Evolutionary conservation across 53 echinoderm and acorn worm species (phyloP).

Genomic region (Stichopus horrens): DNA sequence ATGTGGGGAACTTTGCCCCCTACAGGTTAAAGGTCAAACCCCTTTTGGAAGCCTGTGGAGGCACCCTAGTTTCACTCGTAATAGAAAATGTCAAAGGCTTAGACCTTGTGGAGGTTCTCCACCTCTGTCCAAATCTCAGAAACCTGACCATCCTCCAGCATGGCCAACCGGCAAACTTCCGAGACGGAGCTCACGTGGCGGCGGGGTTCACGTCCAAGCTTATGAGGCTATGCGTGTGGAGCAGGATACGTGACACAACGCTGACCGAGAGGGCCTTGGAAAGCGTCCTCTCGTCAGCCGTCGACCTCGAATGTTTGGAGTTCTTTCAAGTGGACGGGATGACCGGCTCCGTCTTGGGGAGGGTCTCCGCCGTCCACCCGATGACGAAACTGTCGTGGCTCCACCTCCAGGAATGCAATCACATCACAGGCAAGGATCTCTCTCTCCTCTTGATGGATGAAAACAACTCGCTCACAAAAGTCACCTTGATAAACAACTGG

Average conservation of each 20-base stretch:
- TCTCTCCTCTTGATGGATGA: conserved; percentile 2
- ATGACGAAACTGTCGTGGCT: background rate
- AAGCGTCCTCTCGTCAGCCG: background rate
- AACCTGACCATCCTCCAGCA: conserved; percentile 16
- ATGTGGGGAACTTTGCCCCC: background rate
- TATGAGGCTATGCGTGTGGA: conserved; percentile 23
- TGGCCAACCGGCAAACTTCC: background rate
- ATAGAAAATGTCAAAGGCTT: conserved; percentile 8
- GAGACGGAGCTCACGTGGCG: background rate
- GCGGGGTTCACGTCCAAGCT: background rate
- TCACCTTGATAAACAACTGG: conserved; percentile 35
- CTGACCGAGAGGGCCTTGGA: background rate
- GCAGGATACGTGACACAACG: conserved; percentile 11
- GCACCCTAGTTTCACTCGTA: background rate
- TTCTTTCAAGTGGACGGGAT: conserved; percentile 30
- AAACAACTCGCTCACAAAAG: conserved; percentile 8
- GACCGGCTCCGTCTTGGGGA: conserved; percentile 3
- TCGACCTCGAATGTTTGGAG: background rate
- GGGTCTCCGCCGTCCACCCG: background rate
- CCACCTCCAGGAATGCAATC: conserved; percentile 20
- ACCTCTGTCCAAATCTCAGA: conserved; percentile 23
- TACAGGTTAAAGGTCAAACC: background rate
- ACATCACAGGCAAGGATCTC: conserved; percentile 20
- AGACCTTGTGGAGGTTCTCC: conserved; percentile 1
- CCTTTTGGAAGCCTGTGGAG: background rate